A percentile compares a stretch with the other conserved stretches of the same genome.
Evolutionary conservation across 2,888 invertebrate species (phyloP).

Genomic region (Heliconius hortense): DNA sequence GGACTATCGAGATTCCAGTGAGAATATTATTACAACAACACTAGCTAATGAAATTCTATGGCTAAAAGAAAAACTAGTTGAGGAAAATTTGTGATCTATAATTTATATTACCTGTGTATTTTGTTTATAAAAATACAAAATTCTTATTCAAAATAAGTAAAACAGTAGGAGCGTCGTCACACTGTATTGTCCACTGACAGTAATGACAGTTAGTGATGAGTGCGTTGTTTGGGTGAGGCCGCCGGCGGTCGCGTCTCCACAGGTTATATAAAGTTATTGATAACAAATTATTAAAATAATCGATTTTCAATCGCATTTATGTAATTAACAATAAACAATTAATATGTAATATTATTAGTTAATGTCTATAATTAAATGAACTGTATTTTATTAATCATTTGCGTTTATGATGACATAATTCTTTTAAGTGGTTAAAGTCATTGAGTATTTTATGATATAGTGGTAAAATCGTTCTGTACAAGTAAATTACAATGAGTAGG

Average conservation of each 20-base stretch:
- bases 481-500: too few species aligned
- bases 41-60: background rate
- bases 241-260: slow-evolving; percentile 1
- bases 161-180: background rate
- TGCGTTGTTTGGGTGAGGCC: slow-evolving; percentile 6
- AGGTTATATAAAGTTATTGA: background rate
- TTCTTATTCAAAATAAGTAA: slow-evolving; percentile 5
- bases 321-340: background rate
- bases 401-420: background rate
- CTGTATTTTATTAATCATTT: background rate
- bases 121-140: background rate
- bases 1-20: background rate
- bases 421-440: too few species aligned
- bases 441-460: too few species aligned
- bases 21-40: background rate
- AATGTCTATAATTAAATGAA: background rate
- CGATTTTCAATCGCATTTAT: background rate
- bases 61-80: background rate
- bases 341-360: background rate
- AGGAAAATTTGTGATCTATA: background rate
- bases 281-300: background rate
- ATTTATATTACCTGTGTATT: slow-evolving; percentile 9
- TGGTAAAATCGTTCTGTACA: too few species aligned
- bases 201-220: slow-evolving; percentile 13
- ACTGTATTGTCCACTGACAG: slow-evolving; percentile 1